Conservation (phyloP, 2,888 invertebrate genomes). For the Pterobdella sp. region DNA sequence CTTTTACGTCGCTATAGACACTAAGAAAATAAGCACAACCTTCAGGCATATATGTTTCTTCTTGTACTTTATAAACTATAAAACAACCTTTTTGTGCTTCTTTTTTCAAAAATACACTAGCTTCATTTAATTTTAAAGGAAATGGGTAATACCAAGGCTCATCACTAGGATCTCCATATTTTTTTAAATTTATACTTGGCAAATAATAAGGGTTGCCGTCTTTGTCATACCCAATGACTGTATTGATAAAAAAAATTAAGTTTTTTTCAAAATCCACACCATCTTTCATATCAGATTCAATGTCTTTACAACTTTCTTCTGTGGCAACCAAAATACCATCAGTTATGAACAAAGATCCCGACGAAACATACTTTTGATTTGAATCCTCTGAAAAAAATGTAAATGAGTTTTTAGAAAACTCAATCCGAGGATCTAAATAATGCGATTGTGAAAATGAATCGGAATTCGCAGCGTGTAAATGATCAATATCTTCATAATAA, state of each 20-base stretch:
- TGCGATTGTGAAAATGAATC: slow-evolving; percentile 8
- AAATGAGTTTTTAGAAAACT: not conserved
- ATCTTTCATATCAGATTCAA: not conserved
- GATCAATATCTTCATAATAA: slow-evolving; percentile 40
- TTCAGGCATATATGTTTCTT: slow-evolving; percentile 7
- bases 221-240: slow-evolving; percentile 35
- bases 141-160: slow-evolving; percentile 40
- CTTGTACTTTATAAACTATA: slow-evolving; percentile 35
- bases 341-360: slow-evolving; percentile 28
- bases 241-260: slow-evolving; percentile 23
- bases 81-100: slow-evolving; percentile 40
- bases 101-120: slow-evolving; percentile 36
- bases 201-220: slow-evolving; percentile 36
- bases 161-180: slow-evolving; percentile 37
- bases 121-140: slow-evolving; percentile 36
- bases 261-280: not conserved
- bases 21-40: slow-evolving; percentile 35
- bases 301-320: slow-evolving; percentile 5
- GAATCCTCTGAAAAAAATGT: not conserved
- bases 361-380: slow-evolving; percentile 26
- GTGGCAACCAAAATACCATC: slow-evolving; percentile 13
- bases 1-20: slow-evolving; percentile 33
- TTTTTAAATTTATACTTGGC: slow-evolving; percentile 31
- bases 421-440: slow-evolving; percentile 37
- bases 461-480: slow-evolving; percentile 21